Evolutionary conservation across 2,113 vertebrate species (phyloP).

Genomic region (Sitta europaea): DNA sequence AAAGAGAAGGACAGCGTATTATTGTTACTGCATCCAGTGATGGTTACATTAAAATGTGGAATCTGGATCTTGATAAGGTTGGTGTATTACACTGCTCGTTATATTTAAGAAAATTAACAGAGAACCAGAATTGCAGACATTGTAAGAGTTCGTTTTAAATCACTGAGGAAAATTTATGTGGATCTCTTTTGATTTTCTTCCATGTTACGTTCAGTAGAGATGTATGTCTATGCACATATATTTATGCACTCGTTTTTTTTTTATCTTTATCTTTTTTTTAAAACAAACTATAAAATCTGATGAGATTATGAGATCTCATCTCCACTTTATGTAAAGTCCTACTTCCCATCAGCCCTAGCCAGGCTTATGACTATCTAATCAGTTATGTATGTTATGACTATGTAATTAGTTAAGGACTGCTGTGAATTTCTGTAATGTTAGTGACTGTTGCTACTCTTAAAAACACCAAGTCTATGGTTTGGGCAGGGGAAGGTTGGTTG

Average conservation of each 20-base stretch:
- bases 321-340: not conserved
- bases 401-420: not conserved
- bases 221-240: not conserved
- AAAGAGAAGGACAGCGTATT: slow-evolving; percentile 75
- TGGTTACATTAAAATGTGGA: slow-evolving; percentile 95
- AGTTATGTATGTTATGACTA: not conserved
- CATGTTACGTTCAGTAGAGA: not conserved
- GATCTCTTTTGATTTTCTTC: not conserved
- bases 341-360: not conserved
- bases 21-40: slow-evolving; percentile 93
- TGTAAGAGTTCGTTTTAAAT: not conserved
- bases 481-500: not conserved
- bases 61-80: slow-evolving; percentile 80
- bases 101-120: not conserved
- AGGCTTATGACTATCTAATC: not conserved
- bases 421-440: not conserved
- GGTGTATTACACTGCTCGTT: not conserved
- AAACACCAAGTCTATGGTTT: not conserved
- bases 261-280: not conserved
- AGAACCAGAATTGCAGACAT: not conserved
- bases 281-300: not conserved
- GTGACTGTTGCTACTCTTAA: not conserved
- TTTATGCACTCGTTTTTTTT: not conserved
- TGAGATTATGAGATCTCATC: not conserved
- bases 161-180: not conserved